Evolutionary conservation across 2,888 invertebrate genomes (phyloP).

Genomic region (Sarcophaga subvicina): DNA sequence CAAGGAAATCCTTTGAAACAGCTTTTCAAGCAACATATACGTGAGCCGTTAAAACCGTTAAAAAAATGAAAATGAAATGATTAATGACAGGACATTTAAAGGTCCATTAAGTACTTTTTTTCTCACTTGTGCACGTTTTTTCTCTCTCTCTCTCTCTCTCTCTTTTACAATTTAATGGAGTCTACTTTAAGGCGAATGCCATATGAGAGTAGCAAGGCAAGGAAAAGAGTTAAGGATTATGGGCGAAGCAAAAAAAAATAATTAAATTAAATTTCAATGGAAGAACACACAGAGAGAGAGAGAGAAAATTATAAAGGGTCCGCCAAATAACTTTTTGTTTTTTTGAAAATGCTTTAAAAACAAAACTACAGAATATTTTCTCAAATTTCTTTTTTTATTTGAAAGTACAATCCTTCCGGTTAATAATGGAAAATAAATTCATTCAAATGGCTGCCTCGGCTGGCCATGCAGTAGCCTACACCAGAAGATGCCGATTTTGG

Average conservation of each 20-base stretch:
- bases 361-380: too few species aligned
- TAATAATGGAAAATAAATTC: too few species aligned
- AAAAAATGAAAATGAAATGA: slow-evolving; percentile 61
- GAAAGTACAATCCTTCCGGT: too few species aligned
- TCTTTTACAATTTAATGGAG: neutral
- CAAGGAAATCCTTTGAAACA: too few species aligned
- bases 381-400: too few species aligned
- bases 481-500: too few species aligned
- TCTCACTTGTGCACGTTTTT: slow-evolving; percentile 17
- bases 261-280: slow-evolving; percentile 2
- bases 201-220: neutral
- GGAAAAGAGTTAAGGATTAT: slow-evolving; percentile 11
- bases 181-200: neutral
- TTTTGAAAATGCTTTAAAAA: too few species aligned
- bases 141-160: neutral
- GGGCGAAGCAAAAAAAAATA: neutral
- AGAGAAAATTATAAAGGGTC: neutral
- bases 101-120: slow-evolving; percentile 57
- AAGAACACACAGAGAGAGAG: neutral
- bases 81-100: slow-evolving; percentile 62
- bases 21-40: neutral
- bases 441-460: too few species aligned
- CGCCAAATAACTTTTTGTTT: too few species aligned
- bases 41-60: neutral
- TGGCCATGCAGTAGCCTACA: too few species aligned